Percentiles rank a stretch among this genome's conserved stretches.
These are phyloP conservation scores for Lasius platythorax DNA, from an alignment of 2,888 invertebrate species.

Conservation along the genomic window DNA sequence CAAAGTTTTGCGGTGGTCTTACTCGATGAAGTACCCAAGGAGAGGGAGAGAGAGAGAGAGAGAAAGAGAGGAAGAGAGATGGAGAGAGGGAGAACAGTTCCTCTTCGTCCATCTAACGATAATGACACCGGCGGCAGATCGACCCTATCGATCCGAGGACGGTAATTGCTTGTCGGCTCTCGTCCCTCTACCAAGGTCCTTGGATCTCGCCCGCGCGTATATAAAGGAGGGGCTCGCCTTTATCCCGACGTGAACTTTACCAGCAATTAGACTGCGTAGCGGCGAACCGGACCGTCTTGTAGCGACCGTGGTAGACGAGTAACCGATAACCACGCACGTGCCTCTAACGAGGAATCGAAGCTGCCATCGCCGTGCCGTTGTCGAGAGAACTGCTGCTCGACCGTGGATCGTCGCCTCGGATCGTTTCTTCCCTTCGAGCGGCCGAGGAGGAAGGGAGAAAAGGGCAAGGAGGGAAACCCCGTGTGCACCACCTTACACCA, in stretches of 20 bases:
- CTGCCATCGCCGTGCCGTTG: constrained; percentile 33
- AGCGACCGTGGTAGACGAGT: constrained; percentile 59
- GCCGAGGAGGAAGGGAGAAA: not conserved
- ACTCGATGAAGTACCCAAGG: constrained; percentile 34
- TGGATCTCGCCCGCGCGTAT: constrained; percentile 36
- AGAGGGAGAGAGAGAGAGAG: not conserved
- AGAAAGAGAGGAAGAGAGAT: not conserved
- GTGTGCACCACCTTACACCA: constrained; percentile 51
- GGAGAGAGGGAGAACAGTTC: not conserved
- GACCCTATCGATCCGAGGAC: constrained; percentile 50
- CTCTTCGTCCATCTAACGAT: constrained; percentile 49
- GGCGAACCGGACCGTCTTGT: constrained; percentile 19
- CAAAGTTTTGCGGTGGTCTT: constrained; percentile 51
- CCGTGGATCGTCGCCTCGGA: constrained; percentile 31
- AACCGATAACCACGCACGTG: constrained; percentile 80
- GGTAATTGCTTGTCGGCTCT: constrained; percentile 57
- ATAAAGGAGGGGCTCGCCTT: constrained; percentile 7
- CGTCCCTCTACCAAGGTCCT: constrained; percentile 18
- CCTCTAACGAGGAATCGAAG: constrained; percentile 79
- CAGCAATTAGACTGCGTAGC: constrained; percentile 48
- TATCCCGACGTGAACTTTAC: constrained; percentile 40
- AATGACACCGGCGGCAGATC: constrained; percentile 50
- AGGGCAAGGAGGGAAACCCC: not conserved
- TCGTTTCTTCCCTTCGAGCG: constrained; percentile 45
- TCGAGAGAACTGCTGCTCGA: not conserved